Evolutionary conservation across 2,113 vertebrate genomes (phyloP).

Genomic region (Phoxinus phoxinus): DNA sequence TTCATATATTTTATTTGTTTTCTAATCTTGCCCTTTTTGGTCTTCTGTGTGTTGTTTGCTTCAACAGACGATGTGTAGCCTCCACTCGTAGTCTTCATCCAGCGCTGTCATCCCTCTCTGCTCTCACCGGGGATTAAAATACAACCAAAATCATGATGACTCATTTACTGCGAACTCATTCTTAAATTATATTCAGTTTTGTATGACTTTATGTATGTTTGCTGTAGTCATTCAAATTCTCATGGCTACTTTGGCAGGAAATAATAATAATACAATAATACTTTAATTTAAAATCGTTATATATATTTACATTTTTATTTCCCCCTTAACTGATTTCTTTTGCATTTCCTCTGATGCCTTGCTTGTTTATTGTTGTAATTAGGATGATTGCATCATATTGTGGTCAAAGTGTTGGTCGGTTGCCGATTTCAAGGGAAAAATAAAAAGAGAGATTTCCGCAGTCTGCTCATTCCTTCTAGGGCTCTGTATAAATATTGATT

Average conservation of each 20-base stretch:
- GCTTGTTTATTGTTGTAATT: slow-evolving; percentile 61
- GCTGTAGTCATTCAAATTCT: slow-evolving; percentile 55
- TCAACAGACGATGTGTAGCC: slow-evolving; percentile 36
- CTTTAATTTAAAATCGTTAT: slow-evolving; percentile 41
- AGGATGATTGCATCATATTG: slow-evolving; percentile 64
- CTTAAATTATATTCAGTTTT: slow-evolving; percentile 73
- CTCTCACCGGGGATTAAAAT: slow-evolving; percentile 52
- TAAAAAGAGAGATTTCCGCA: slow-evolving; percentile 62
- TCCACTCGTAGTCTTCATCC: slow-evolving; percentile 46
- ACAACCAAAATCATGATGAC: slow-evolving; percentile 41
- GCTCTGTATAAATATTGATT: not conserved
- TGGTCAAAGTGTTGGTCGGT: slow-evolving; percentile 64
- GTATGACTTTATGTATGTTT: slow-evolving; percentile 59
- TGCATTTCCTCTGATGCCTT: slow-evolving; percentile 60
- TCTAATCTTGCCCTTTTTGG: not conserved
- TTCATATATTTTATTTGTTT: not conserved
- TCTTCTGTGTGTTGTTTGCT: not conserved
- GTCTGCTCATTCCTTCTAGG: not conserved
- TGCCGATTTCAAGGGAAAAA: slow-evolving; percentile 65
- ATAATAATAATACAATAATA: slow-evolving; percentile 20
- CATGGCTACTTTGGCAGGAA: slow-evolving; percentile 57
- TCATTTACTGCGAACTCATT: slow-evolving; percentile 48
- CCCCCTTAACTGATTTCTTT: slow-evolving; percentile 53
- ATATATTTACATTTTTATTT: slow-evolving; percentile 47
- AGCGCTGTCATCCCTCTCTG: slow-evolving; percentile 58